Conservation (phyloP, 2,888 invertebrate species). For the Xestia rhomboidea region DNA sequence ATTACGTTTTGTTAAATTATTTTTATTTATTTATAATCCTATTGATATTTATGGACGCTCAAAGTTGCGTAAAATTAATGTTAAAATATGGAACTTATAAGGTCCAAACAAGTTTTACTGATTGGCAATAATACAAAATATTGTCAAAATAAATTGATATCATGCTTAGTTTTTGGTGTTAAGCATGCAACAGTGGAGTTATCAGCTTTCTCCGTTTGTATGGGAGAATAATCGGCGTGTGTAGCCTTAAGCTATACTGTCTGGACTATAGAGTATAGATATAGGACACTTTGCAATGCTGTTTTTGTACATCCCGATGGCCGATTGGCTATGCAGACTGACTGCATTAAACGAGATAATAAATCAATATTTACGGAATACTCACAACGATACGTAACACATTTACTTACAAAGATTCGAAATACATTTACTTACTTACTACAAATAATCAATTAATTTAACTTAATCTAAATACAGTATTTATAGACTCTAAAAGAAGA, state of each 20-base stretch:
- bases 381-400: background rate
- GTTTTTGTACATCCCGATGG: background rate
- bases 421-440: background rate
- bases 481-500: background rate
- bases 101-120: too few relatives aligned
- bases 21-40: too few relatives aligned
- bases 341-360: background rate
- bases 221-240: background rate
- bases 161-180: background rate
- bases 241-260: conserved; percentile 60
- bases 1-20: too few relatives aligned
- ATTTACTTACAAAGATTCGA: background rate
- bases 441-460: background rate
- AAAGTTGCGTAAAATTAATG: background rate
- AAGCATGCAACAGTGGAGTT: background rate
- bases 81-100: too few relatives aligned
- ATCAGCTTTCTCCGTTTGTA: background rate
- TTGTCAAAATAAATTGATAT: background rate
- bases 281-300: background rate
- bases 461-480: background rate
- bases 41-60: too few relatives aligned
- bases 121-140: background rate
- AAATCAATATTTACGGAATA: background rate
- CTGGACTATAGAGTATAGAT: background rate
- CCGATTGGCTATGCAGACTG: background rate